Evolutionary conservation across 2,797 vertebrate species (phyloP), one percentile per base, ranked within the genome.

Genomic region (Strix occidentalis): DNA sequence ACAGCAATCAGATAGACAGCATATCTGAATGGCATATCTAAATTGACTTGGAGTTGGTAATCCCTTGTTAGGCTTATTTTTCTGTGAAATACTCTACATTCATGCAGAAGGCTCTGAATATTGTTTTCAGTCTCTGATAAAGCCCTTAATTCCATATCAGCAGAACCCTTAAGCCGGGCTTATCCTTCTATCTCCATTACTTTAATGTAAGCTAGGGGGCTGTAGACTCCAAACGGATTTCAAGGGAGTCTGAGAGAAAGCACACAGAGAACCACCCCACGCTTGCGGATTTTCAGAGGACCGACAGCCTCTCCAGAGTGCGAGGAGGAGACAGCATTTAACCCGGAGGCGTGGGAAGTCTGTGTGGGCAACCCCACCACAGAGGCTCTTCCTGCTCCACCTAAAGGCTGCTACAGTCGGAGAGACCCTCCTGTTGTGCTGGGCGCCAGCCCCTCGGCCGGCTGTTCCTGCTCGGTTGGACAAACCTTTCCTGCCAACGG

Each of bases 311-410:
- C 74, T 37, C 11, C 4, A 13, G n/a, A 16, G 57, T 0, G 3
- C 0, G 1, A 79, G 21, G 19, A 68, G 64, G 37, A 6, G 13
- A 6, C 50, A 24, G 23, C 0, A 0, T 4, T 28, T 17, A 16
- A 29, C 50, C 9, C 76, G 46, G n/a, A 74, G 20, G 15, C 33
- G 12, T 0, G 18, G 53, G 11, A 78, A 74, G 37, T 60, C 60
- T 3, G 0, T 0, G 13, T 3, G 77, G 74, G 48, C 6, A 84
- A 56, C 12, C 25, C 66, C 76, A 65, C 11, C 31, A 3, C 2
- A 28, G 39, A 33, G 37, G 41, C 28, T 74, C 63, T 51, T n/a
- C 63, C 51, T 13, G 43, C 60, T 68, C 66, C 39, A 43, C 76
- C 17, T 13, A 2, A 60, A 10, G 31, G n/a, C 33, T 37, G 1